These are phyloP conservation scores for Chondrosia reniformis DNA, from an alignment of 37 sponge, comb jelly and placozoan species.

Conservation along the genomic window DNA sequence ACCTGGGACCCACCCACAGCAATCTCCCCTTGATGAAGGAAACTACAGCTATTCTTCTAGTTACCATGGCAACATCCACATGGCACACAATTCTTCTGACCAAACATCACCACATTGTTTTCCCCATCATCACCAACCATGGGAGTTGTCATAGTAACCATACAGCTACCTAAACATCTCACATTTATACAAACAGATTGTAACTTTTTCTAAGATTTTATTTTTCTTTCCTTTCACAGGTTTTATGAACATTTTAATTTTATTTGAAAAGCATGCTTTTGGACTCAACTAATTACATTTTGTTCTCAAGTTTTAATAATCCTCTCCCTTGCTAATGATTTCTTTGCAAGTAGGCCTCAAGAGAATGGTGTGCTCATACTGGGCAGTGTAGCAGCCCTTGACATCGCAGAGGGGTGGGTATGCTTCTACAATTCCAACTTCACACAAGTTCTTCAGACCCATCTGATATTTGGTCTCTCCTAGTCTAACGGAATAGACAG, in stretches of 20 bases:
- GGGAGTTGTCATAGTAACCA: no score
- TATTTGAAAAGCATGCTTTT: no score
- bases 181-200: no score
- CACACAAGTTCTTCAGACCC: slow-evolving; percentile 91
- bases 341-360: slow-evolving; percentile 97
- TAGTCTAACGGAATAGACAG: slow-evolving; percentile 32
- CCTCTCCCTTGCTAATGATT: slow-evolving; percentile 89
- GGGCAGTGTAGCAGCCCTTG: slow-evolving; percentile 94
- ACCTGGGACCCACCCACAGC: neutral
- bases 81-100: neutral
- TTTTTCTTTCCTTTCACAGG: no score
- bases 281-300: no score
- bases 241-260: no score
- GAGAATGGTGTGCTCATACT: slow-evolving; percentile 96
- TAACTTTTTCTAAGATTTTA: no score
- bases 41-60: neutral
- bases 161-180: no score
- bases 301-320: slow-evolving; percentile 80
- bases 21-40: neutral
- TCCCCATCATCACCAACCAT: no score
- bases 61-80: slow-evolving; percentile 17
- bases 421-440: slow-evolving; percentile 87
- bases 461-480: slow-evolving; percentile 92
- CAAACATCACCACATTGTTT: no score
- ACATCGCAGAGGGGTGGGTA: slow-evolving; percentile 97